Evolutionary conservation across 2,888 invertebrate genomes (phyloP).

Genomic region (Apoda limacodes): DNA sequence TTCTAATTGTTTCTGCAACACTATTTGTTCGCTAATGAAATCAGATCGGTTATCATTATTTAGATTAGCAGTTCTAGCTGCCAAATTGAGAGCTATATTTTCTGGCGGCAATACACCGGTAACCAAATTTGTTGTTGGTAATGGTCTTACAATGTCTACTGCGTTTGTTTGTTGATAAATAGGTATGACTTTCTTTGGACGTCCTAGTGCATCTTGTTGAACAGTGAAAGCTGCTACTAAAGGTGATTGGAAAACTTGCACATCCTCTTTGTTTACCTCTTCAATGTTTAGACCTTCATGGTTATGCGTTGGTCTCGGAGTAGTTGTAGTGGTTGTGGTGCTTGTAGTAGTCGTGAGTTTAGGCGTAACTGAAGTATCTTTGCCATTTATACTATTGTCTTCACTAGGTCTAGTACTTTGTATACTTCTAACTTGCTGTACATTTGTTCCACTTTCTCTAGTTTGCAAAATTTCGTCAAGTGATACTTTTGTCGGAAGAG

Average conservation of each 20-base stretch:
- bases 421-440: constrained; percentile 54
- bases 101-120: constrained; percentile 24
- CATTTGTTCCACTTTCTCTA: constrained; percentile 38
- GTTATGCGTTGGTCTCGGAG: constrained; percentile 76
- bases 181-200: constrained; percentile 84
- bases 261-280: constrained; percentile 75
- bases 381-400: constrained; percentile 26
- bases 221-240: constrained; percentile 88
- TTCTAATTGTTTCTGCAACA: constrained; percentile 64
- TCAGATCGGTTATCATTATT: constrained; percentile 31
- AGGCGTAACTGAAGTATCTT: constrained; percentile 26
- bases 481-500: constrained; percentile 46
- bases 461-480: constrained; percentile 54
- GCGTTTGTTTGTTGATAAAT: constrained; percentile 67
- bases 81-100: constrained; percentile 21
- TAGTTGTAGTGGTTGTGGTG: constrained; percentile 70
- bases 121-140: constrained; percentile 25
- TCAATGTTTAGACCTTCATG: constrained; percentile 76
- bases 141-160: constrained; percentile 27
- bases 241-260: constrained; percentile 85
- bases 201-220: constrained; percentile 82
- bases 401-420: constrained; percentile 30
- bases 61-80: constrained; percentile 20
- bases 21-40: constrained; percentile 46
- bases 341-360: constrained; percentile 50